These are phyloP conservation scores for Brevimyrus niger DNA, from an alignment of 2,113 vertebrate genomes.

Conservation along the genomic window DNA sequence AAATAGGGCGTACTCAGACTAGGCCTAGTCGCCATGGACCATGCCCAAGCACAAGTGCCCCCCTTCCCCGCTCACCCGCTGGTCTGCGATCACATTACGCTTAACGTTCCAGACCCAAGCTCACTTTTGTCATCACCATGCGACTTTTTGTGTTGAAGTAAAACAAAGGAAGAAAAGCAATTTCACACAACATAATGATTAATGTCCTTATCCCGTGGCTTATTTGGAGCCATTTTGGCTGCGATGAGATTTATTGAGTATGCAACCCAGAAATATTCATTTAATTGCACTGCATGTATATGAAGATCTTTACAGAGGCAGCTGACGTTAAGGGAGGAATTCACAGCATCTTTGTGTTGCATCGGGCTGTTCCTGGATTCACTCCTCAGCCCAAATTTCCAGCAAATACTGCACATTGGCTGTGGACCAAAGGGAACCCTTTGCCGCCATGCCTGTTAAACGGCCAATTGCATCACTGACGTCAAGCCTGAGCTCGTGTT, in stretches of 20 bases:
- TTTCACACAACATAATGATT: neutral
- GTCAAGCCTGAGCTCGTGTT: neutral
- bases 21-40: neutral
- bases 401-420: neutral
- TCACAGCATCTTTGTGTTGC: neutral
- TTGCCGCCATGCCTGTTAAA: neutral
- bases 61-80: neutral
- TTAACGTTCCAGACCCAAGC: neutral
- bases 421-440: neutral
- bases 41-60: neutral
- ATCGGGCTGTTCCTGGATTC: neutral
- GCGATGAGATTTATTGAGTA: neutral
- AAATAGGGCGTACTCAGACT: neutral
- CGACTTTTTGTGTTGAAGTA: neutral
- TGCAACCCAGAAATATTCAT: neutral
- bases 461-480: neutral
- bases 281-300: neutral
- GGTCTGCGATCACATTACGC: neutral
- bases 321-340: neutral
- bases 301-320: neutral
- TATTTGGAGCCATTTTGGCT: neutral
- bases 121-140: neutral
- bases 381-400: neutral
- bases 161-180: neutral
- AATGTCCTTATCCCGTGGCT: neutral